Base-by-base conservation (phyloP, 2,888 invertebrate genomes). In the Hypena proboscidalis region DNA sequence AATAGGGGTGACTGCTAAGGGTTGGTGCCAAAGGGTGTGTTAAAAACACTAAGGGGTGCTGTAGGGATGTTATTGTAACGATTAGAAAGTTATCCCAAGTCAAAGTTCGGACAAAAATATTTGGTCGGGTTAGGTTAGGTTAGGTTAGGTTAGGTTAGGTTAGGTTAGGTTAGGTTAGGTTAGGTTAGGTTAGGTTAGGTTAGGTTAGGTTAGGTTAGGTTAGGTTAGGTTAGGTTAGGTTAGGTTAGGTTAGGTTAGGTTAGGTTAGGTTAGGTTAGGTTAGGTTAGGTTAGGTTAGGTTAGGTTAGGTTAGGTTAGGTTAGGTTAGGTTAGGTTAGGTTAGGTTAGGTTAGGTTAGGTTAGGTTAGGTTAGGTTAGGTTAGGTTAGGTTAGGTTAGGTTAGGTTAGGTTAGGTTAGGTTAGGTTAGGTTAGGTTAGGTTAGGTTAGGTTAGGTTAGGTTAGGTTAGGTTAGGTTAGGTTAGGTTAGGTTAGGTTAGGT, bases 191-290 rank as follows among this genome's bases (percentile, higher is more conserved):
- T 31, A 31, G 31, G 31, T 31, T 31, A 31, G 31, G 31, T 31
- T 31, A 31, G 31, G 31, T 31, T 31, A 31, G 31, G 31, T 31
- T 31, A 31, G 31, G 31, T 31, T 31, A 31, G 31, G 31, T 31
- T 31, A 31, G 31, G 31, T 31, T 31, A 31, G 31, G 31, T 31
- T 31, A 31, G 31, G 31, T 31, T 31, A 19, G 31, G 31, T 31
- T 31, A 31, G 31, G 31, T 31, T 31, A 31, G 31, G 31, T 31
- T 31, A 31, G 31, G 31, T 31, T 31, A 31, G 31, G 31, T 15
- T 31, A 31, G 31, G 31, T 38, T 38, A 38, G 38, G 38, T 38
- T 38, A 29, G 29, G 38, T 29, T 40, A 33, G 33, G 40, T 32
- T 40, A 33, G 40, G 27, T 37, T 37, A 37, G 27, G 17, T 37